A percentile compares a stretch with the other conserved stretches of the same genome.
Conservation (phyloP, 2,797 vertebrate species). For the Uromys caudimaculatus region DNA sequence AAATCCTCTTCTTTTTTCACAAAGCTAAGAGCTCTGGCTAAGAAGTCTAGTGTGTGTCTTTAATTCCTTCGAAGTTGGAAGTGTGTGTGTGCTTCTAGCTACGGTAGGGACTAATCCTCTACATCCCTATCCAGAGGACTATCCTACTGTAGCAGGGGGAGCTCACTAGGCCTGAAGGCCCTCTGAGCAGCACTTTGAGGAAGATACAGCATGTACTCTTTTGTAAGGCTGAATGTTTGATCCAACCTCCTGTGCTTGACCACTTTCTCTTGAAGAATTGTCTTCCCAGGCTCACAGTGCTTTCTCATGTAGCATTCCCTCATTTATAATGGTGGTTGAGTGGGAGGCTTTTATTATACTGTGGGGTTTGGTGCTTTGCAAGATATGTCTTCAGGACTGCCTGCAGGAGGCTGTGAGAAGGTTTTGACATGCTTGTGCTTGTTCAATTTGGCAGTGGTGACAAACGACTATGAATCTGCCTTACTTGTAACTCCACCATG, state of each 20-base stretch:
- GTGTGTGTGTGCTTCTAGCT: not conserved
- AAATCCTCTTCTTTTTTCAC: rapidly evolving
- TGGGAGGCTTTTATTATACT: not conserved
- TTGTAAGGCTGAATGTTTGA: not conserved
- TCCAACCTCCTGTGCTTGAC: not conserved
- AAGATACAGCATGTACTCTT: not conserved
- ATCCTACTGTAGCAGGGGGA: not conserved
- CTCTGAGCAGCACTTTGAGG: not conserved
- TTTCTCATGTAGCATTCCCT: not conserved
- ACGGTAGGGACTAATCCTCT: not conserved
- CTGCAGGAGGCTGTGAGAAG: not conserved
- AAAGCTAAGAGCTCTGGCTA: not conserved
- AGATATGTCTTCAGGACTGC: not conserved
- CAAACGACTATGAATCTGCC: not conserved
- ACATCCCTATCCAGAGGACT: too few species aligned
- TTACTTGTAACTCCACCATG: not conserved
- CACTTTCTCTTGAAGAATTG: not conserved
- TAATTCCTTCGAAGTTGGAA: not conserved
- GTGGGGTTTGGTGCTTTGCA: not conserved
- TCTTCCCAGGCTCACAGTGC: not conserved
- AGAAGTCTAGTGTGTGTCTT: not conserved
- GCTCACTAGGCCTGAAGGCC: not conserved
- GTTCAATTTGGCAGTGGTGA: not conserved
- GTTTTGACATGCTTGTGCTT: not conserved
- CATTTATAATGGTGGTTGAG: not conserved